Percentiles rank a stretch among this genome's conserved stretches.
These are phyloP conservation scores for Parazoanthus atlanticus DNA, from an alignment of 92 coral and sea anemone genomes.

Conservation along the genomic window DNA sequence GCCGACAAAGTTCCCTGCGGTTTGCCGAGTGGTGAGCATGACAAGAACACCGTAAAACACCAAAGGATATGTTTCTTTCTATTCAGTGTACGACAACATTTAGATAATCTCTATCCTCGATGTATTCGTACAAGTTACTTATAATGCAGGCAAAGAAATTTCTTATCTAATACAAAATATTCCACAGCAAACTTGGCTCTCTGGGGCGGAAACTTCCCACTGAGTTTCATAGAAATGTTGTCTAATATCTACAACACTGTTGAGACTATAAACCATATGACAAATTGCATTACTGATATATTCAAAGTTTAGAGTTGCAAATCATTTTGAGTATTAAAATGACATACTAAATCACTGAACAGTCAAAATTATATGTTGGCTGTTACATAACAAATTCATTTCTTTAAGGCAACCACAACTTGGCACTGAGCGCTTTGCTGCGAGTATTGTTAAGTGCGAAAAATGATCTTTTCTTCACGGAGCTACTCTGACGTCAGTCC, in stretches of 20 bases:
- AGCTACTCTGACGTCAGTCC: neutral
- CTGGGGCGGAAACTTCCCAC: neutral
- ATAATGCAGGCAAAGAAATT: neutral
- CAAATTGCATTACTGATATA: neutral
- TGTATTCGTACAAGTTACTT: neutral
- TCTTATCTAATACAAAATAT: constrained; percentile 1
- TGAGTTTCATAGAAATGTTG: neutral
- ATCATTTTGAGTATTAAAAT: neutral
- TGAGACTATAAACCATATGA: neutral
- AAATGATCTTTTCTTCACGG: neutral
- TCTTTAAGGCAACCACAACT: neutral
- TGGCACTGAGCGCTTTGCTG: neutral
- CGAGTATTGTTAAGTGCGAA: neutral
- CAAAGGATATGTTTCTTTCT: neutral
- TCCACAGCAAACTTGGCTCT: neutral
- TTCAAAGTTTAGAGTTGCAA: neutral
- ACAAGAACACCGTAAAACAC: neutral
- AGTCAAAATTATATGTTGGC: neutral
- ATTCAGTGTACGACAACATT: neutral
- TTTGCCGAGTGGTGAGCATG: neutral
- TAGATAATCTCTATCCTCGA: neutral
- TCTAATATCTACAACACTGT: neutral
- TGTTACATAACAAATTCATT: neutral
- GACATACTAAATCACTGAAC: neutral
- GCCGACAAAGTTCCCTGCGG: neutral